Conservation (phyloP, 2,113 vertebrate genomes). For the Theropithecus gelada region DNA sequence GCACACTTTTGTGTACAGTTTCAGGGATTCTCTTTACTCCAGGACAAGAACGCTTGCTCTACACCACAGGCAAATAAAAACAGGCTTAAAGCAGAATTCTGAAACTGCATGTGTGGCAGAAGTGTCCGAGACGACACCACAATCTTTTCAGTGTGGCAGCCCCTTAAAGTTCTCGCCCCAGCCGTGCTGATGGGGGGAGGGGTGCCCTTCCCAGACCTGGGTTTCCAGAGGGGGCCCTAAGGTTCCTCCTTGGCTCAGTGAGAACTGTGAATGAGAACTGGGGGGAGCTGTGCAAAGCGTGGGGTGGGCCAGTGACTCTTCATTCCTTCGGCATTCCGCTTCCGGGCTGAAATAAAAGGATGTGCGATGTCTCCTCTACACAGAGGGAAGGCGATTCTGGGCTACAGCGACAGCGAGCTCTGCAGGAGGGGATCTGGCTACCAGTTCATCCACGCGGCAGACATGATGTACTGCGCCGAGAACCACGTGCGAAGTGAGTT, state of each 20-base stretch:
- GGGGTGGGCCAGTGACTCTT: neutral
- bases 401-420: slow-evolving; percentile 86
- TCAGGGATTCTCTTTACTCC: neutral
- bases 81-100: neutral
- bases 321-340: neutral
- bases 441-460: slow-evolving; percentile 87
- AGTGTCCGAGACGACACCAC: neutral
- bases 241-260: too few relatives aligned
- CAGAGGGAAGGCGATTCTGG: slow-evolving; percentile 79
- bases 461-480: slow-evolving; percentile 89
- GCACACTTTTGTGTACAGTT: neutral
- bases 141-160: neutral
- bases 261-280: neutral
- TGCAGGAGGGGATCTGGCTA: slow-evolving; percentile 86
- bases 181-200: neutral
- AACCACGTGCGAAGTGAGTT: slow-evolving; percentile 86
- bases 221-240: too few relatives aligned
- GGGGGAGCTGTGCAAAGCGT: neutral
- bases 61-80: neutral
- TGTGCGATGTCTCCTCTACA: neutral
- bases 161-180: neutral
- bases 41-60: neutral
- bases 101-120: neutral
- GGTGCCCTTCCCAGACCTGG: neutral
- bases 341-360: neutral